Percentiles rank a stretch among this genome's conserved stretches.
These are phyloP conservation scores for Diacarnus erythraeanus DNA, from an alignment of 37 sponge, comb jelly and placozoan genomes.

Conservation along the genomic window DNA sequence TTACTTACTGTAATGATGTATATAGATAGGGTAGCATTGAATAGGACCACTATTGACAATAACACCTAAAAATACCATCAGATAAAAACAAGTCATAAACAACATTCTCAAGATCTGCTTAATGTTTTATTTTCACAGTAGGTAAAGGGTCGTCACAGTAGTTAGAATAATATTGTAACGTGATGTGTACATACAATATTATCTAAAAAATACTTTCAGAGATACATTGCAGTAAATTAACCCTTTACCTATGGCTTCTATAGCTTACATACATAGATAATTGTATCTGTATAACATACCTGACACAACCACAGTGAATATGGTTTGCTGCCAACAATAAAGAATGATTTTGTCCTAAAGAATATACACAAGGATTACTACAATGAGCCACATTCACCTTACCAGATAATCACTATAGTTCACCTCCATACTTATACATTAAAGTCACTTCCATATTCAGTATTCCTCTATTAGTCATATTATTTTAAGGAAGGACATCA, in stretches of 20 bases:
- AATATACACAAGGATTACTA: background rate
- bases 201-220: too few relatives aligned
- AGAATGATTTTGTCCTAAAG: background rate
- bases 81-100: background rate
- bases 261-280: too few relatives aligned
- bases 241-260: too few relatives aligned
- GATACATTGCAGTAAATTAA: background rate
- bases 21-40: background rate
- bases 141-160: too few relatives aligned
- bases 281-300: too few relatives aligned
- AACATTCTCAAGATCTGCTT: too few relatives aligned
- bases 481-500: too few relatives aligned
- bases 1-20: slow-evolving; percentile 7
- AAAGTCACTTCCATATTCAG: background rate
- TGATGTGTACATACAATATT: too few relatives aligned
- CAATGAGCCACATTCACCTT: background rate
- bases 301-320: background rate
- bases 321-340: slow-evolving; percentile 16
- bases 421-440: background rate
- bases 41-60: background rate
- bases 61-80: background rate
- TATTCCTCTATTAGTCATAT: too few relatives aligned
- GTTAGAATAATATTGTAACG: too few relatives aligned
- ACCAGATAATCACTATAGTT: background rate
- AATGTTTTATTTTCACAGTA: too few relatives aligned